Conservation (phyloP, 37 sponge, comb jelly and placozoan species). For the Bolinopsis microptera region DNA sequence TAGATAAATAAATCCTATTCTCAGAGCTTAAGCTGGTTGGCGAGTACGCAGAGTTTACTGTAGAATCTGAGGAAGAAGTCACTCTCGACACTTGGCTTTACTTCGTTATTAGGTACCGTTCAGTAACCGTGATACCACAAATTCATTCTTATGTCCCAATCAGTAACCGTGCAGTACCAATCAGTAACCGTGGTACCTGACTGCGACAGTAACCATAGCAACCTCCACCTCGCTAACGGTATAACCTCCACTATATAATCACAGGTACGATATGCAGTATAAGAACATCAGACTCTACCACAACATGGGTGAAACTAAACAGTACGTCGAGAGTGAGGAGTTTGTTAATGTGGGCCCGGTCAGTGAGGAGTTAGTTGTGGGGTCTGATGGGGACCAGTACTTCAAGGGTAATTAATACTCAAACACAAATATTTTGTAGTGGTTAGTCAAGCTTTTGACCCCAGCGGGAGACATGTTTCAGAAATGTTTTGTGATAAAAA, state of each 20-base stretch:
- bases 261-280: slow-evolving; percentile 47
- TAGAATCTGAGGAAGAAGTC: neutral
- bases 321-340: neutral
- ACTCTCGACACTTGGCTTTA: neutral
- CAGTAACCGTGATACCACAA: too few relatives aligned
- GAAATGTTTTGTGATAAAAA: too few relatives aligned
- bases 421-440: too few relatives aligned
- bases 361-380: neutral
- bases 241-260: neutral
- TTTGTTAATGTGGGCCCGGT: neutral
- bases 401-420: neutral
- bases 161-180: neutral
- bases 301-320: neutral
- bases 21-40: slow-evolving; percentile 21
- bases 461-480: too few relatives aligned
- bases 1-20: too few relatives aligned
- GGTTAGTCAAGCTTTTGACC: too few relatives aligned
- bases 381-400: neutral
- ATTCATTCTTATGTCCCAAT: neutral
- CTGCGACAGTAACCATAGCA: neutral
- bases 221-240: neutral
- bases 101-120: neutral
- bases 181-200: neutral
- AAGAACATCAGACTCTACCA: slow-evolving; percentile 26
- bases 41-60: neutral